phyloP scores from a whole-genome alignment of 2,797 vertebrate genomes.

The Chrosomus eos region DNA sequence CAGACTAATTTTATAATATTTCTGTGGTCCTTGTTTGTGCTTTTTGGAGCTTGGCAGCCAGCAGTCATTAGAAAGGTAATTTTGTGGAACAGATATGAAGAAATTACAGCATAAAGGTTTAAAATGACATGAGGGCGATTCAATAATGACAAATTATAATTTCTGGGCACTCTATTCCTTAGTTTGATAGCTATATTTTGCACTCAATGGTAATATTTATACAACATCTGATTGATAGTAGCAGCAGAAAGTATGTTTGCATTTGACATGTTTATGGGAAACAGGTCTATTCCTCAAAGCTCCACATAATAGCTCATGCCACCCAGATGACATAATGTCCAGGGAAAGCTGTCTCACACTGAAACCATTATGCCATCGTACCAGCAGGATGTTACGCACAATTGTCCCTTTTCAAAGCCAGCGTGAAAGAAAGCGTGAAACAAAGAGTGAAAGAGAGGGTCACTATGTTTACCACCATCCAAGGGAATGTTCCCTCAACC shows the following conservation, averaged over 20 bases:
- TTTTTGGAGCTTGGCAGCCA: not conserved
- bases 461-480: constrained; percentile 27
- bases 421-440: constrained; percentile 39
- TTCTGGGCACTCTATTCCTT: not conserved
- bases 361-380: constrained; percentile 43
- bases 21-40: not conserved
- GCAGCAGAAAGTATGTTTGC: not conserved
- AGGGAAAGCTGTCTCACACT: constrained; percentile 49
- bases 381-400: constrained; percentile 53
- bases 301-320: constrained; percentile 31
- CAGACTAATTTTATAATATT: not conserved
- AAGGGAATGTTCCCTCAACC: constrained; percentile 51
- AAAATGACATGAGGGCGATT: not conserved
- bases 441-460: constrained; percentile 45
- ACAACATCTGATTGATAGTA: not conserved
- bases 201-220: not conserved
- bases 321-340: constrained; percentile 38
- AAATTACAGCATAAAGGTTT: not conserved
- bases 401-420: constrained; percentile 44
- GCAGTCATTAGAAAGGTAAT: not conserved
- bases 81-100: not conserved
- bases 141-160: not conserved
- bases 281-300: not conserved
- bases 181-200: not conserved
- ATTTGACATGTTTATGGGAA: constrained; percentile 32